Base-by-base conservation (phyloP, 1,140 invertebrate genomes). In the Luehdorfia chinensis region DNA sequence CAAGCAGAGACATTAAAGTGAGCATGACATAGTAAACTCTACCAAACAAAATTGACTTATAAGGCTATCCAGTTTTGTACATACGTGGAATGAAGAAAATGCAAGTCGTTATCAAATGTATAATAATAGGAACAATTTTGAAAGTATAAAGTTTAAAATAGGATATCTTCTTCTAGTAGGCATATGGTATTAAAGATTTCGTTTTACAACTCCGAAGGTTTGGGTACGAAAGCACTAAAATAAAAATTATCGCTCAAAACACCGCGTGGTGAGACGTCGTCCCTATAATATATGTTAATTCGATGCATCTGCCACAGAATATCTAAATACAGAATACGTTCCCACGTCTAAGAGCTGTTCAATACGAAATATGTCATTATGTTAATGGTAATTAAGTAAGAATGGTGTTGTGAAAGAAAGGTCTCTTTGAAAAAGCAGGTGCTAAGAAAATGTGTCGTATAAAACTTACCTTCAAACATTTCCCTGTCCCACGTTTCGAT, bases 361-460 rank as follows among this genome's bases (percentile, higher is more conserved):
- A 53, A 47, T 30, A 41, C 13, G 45, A 36, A 19, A 21, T 34
- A 47, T 43, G 16, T 30, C 50, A 53, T 43, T 53, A 31, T 43
- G 51, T 53, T 32, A 39, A 49, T 48, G 19, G 41, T 53, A 53
- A 53, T 52, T 52, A 47, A 41, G 28, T 43, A 43, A 43, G 37
- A 43, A 43, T 43, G 12, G 37, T 43, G 37, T 28, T 28, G 37
- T 43, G 37, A 43, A 43, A 43, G 11, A 39, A 39, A 39, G 37
- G 18, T 43, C 37, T 14, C 13, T 28, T 28, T 27, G 37, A 28
- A 25, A 25, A 43, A 28, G 14, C 37, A 43, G 37, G 37, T 43
- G 37, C n/a, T 43, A 18, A 25, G 37, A 28, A 43, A 43, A 28
- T 13, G 37, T 13, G 9, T 43, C 23, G 16, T 43, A 28, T 43